Percentiles rank a stretch among this genome's conserved stretches.
These are phyloP conservation scores for Sceloporus undulatus DNA, from an alignment of 2,113 vertebrate species.

Conservation along the genomic window DNA sequence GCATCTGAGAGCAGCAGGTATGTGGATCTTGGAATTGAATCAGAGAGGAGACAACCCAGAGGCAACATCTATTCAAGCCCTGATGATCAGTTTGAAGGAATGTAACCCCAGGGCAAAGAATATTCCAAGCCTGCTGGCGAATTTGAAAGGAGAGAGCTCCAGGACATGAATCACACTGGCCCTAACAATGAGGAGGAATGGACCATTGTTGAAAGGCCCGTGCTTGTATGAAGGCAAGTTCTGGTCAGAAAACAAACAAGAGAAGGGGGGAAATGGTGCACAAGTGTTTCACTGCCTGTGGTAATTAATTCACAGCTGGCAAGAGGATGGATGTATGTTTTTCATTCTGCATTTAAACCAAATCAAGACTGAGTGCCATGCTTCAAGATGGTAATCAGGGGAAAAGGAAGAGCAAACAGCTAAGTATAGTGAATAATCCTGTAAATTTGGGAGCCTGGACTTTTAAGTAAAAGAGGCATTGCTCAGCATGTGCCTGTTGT, in stretches of 20 bases:
- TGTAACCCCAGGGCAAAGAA: constrained; percentile 63
- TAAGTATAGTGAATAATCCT: neutral
- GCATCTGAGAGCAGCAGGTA: constrained; percentile 58
- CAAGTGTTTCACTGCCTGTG: constrained; percentile 39
- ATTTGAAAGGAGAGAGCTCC: constrained; percentile 68
- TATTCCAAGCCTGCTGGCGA: constrained; percentile 43
- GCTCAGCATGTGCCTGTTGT: neutral
- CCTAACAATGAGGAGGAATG: constrained; percentile 53
- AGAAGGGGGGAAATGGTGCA: constrained; percentile 37
- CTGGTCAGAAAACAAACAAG: constrained; percentile 45
- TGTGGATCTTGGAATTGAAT: constrained; percentile 64
- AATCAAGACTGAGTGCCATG: constrained; percentile 22
- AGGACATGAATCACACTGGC: constrained; percentile 63
- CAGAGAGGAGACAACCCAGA: constrained; percentile 67
- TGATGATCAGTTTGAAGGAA: constrained; percentile 70
- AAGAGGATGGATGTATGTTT: constrained; percentile 14
- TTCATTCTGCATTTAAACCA: constrained; percentile 61
- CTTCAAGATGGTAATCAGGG: neutral
- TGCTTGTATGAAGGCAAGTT: constrained; percentile 31
- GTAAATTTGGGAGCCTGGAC: neutral
- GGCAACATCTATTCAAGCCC: constrained; percentile 63
- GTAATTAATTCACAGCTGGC: constrained; percentile 54
- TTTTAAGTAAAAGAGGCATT: neutral
- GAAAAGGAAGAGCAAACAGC: constrained; percentile 8
- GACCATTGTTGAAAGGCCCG: constrained; percentile 37